Base-by-base conservation (phyloP, 2,113 vertebrate genomes). In the Ciconia stormi region DNA sequence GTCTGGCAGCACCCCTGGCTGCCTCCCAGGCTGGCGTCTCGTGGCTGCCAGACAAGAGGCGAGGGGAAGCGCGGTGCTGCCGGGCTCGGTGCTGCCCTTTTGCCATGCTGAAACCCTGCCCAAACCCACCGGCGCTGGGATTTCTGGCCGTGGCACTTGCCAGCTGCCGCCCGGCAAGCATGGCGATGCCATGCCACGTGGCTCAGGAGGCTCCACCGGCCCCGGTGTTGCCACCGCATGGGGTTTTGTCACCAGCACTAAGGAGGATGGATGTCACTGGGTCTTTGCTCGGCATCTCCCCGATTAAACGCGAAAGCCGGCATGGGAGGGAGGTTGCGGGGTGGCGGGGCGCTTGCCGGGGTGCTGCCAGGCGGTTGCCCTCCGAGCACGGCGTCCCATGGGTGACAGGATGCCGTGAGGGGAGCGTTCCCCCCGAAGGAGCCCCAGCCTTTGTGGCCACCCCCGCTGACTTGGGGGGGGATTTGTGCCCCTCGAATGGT, bases 251-350 rank as follows among this genome's bases (percentile, higher is more conserved):
- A 44, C 46, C 0, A 2, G 19, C 23, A 5, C 20, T 3, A 5
- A 17, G 71, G 38, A 66, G 62, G 38, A 7, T 47, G 77, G 72
- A 1, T 91, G 67, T 47, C 74, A 18, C 87, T 3, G n/a, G 44
- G 13, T 16, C 59, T 71, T 32, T 5, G 63, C 52, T 42, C 2
- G 3, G 67, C 73, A 49, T 70, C 25, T 44, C 66, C 70, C 34
- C 0, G 0, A 0, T 8, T 27, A 22, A 44, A 55, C 0, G 2
- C 12, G 80, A 19, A 29, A 46, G 32, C 65, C 4, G 0, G 6
- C 0, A 8, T 13, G 67, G 16, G 72, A 6, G 17, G n/a, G 32
- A 27, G 61, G 69, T 0, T 40, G 29, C 0, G 20, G 40, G 65
- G 10, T 3, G 6, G 10, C 2, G 1, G 81, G 70, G 50, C 0